phyloP scores from a whole-genome alignment of 2,888 invertebrate species.

The Cabera pusaria region DNA sequence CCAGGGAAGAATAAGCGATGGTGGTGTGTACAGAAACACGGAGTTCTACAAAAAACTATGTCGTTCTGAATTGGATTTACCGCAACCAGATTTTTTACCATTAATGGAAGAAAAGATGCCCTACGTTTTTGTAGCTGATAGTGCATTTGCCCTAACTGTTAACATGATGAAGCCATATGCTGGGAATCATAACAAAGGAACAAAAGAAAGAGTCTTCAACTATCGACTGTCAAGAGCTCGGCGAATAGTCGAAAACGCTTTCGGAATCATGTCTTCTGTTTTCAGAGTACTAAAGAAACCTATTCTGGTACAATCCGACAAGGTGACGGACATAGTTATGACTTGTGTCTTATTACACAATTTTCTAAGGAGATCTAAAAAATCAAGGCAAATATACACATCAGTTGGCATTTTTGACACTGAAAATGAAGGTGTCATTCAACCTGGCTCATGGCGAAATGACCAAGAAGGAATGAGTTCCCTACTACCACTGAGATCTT shows the following conservation, averaged over 20 bases:
- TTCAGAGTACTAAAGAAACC: conserved; percentile 13
- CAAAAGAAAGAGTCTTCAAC: conserved; percentile 12
- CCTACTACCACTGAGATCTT: not conserved
- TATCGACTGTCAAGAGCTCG: conserved; percentile 14
- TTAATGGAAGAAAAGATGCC: too few species aligned
- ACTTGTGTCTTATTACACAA: not conserved
- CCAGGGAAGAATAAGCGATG: too few species aligned
- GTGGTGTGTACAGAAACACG: too few species aligned
- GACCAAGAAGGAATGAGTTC: conserved; percentile 1
- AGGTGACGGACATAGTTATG: not conserved
- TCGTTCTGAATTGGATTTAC: too few species aligned
- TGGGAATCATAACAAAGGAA: conserved; percentile 12
- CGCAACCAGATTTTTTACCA: too few species aligned
- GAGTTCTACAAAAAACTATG: too few species aligned
- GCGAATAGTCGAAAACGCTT: conserved; percentile 18
- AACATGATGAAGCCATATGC: conserved; percentile 16
- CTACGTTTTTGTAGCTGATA: conserved; percentile 13
- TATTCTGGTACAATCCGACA: conserved; percentile 8
- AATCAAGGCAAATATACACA: not conserved
- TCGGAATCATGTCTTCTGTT: conserved; percentile 14
- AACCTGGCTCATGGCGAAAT: conserved; percentile 1
- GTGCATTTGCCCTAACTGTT: conserved; percentile 13
- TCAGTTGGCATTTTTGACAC: not conserved
- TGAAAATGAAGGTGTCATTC: not conserved
- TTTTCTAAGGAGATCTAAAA: too few species aligned